Conservation (phyloP, 2,888 invertebrate species). For the Oscheius sp. region DNA sequence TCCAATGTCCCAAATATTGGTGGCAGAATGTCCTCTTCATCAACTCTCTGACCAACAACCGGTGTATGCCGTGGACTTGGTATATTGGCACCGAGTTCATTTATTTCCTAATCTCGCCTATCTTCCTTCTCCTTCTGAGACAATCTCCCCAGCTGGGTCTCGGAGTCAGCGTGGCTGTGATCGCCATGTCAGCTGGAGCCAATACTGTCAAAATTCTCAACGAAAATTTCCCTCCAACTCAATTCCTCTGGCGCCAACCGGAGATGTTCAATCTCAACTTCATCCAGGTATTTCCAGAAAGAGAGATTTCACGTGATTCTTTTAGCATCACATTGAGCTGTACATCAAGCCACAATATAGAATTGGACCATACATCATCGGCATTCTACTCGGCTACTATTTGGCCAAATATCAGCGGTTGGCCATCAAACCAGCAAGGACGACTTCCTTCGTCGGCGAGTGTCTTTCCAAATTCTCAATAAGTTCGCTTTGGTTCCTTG, state of each 20-base stretch:
- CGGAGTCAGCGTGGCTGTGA: slow-evolving; percentile 48
- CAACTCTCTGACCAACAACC: slow-evolving; percentile 62
- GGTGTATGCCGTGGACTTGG: slow-evolving; percentile 70
- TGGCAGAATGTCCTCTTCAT: slow-evolving; percentile 61
- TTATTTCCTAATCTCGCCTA: slow-evolving; percentile 68
- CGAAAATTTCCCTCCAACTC: slow-evolving; percentile 69
- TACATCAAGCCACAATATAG: slow-evolving; percentile 69
- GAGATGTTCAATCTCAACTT: slow-evolving; percentile 68
- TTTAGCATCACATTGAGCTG: slow-evolving; percentile 66
- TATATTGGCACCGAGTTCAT: slow-evolving; percentile 70
- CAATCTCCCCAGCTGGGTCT: slow-evolving; percentile 58
- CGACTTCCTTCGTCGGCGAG: slow-evolving; percentile 34
- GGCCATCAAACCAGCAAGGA: slow-evolving; percentile 41
- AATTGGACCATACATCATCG: slow-evolving; percentile 66
- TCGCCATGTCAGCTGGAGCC: slow-evolving; percentile 53
- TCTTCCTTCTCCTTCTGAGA: slow-evolving; percentile 64
- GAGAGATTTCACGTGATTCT: not conserved
- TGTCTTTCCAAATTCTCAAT: not conserved
- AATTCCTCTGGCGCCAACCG: slow-evolving; percentile 70
- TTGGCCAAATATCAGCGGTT: slow-evolving; percentile 57
- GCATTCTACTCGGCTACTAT: slow-evolving; percentile 67
- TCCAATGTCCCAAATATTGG: slow-evolving; percentile 69
- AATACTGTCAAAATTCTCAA: slow-evolving; percentile 60
- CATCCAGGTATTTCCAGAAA: slow-evolving; percentile 46
- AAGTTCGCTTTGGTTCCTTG: slow-evolving; percentile 16